These are phyloP conservation scores for Zosterops borbonicus DNA, from an alignment of 2,113 vertebrate genomes.

Conservation along the genomic window DNA sequence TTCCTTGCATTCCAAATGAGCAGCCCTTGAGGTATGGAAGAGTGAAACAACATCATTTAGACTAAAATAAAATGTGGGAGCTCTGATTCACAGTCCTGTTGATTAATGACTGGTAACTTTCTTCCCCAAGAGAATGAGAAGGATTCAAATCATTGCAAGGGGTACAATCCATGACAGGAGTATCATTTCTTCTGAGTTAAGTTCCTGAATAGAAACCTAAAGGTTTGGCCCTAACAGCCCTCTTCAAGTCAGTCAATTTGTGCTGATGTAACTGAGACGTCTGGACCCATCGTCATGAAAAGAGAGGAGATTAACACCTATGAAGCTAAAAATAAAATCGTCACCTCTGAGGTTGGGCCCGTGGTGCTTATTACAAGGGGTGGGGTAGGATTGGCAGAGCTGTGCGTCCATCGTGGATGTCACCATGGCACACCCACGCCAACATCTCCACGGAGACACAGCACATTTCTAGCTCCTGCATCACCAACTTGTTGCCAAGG, in stretches of 20 bases:
- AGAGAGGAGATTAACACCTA: constrained; percentile 42
- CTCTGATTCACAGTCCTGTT: not conserved
- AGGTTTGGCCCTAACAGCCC: not conserved
- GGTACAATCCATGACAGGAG: not conserved
- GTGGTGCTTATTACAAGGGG: constrained; percentile 17
- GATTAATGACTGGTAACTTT: not conserved
- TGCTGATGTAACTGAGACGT: constrained; percentile 38
- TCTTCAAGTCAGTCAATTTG: constrained; percentile 4
- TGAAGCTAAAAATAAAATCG: constrained; percentile 36
- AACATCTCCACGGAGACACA: constrained; percentile 76
- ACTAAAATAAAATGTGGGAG: not conserved
- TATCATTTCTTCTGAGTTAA: not conserved
- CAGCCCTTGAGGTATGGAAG: not conserved
- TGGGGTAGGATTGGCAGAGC: constrained; percentile 53
- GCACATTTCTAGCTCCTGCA: constrained; percentile 76
- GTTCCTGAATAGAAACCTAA: not conserved
- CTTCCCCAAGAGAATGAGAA: not conserved
- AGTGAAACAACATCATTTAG: not conserved
- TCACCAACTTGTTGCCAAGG: constrained; percentile 82
- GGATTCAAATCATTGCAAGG: not conserved
- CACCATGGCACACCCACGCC: constrained; percentile 73
- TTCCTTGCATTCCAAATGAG: not conserved
- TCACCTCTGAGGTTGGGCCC: constrained; percentile 15
- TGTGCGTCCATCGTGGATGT: constrained; percentile 54
- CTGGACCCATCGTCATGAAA: constrained; percentile 21